Base-by-base conservation (phyloP, 2,888 invertebrate genomes). In the Tetragonula carbonaria region DNA sequence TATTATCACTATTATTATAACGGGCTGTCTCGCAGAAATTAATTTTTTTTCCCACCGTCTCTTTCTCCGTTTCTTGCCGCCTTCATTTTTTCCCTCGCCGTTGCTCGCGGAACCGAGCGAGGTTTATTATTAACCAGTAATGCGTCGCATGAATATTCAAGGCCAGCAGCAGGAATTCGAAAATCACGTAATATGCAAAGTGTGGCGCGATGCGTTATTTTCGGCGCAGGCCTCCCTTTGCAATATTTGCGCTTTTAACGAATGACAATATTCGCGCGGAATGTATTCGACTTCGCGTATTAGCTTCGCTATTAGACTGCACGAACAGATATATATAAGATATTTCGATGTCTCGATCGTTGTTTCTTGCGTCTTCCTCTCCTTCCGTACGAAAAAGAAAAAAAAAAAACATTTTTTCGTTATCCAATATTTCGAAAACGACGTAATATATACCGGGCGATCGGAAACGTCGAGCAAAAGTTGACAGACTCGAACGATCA, bases 41-140 rank as follows among this genome's bases (percentile, higher is more conserved):
- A 66, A 53, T 74, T 21, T 11, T 23, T 38, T 14, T 62, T 28
- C 28, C 28, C 28, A 28, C 28, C 28, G 18, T 13, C 23, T 53
- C 62, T 33, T 23, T 45, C 45, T 0, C 38, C 38, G 5, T 0
- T 6, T 38, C 38, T 33, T 33, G 33, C 33, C 33, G 3, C 38
- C 38, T 38, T 6, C 0, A 0, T 6, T 4, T 6, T 4, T 4
- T 5, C 38, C 5, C 38, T 8, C 45, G 16, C n/a, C 11, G 50
- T n/a, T 6, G 8, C 21, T 11, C 14, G 28, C 14, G 13, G n/a
- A 1, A 65, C 53, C 57, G 33, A 67, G 45, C 45, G 45, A 62
- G 50, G 57, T 76, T 79, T 18, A 76, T 75, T 76, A 38, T 67
- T 59, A 67, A 75, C n/a, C 65, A 6, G 13, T 65, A 71, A 55